These are phyloP conservation scores for Magallana ariakensis DNA, from an alignment of 1,140 invertebrate genomes.

Conservation along the genomic window DNA sequence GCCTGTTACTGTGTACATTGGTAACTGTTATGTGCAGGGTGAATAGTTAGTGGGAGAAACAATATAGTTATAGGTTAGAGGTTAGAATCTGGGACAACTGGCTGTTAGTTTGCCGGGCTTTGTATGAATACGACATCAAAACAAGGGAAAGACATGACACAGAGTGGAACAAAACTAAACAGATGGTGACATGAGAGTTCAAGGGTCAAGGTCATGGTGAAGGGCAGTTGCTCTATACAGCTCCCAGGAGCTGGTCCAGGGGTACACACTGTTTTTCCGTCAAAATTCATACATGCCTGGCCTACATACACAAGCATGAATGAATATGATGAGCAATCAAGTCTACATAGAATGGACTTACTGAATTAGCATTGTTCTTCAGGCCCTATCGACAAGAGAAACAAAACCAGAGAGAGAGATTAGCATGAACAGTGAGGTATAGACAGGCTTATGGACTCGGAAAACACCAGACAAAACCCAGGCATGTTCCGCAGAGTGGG, in stretches of 20 bases:
- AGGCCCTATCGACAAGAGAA: conserved; percentile 67
- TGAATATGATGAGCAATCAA: background rate
- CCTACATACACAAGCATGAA: conserved; percentile 16
- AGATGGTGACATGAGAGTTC: background rate
- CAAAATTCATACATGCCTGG: conserved; percentile 32
- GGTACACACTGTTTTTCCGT: conserved; percentile 13
- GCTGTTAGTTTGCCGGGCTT: background rate
- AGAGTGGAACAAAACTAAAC: background rate
- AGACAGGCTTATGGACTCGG: too few relatives aligned
- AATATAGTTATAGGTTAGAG: too few relatives aligned
- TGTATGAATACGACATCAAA: conserved; percentile 12
- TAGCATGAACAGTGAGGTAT: too few relatives aligned
- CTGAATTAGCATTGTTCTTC: conserved; percentile 64
- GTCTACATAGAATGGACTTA: conserved; percentile 55
- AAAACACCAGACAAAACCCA: too few relatives aligned
- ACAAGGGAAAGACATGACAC: background rate
- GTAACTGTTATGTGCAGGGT: too few relatives aligned
- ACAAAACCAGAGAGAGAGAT: conserved; percentile 30
- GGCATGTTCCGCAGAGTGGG: too few relatives aligned
- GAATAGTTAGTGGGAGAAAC: too few relatives aligned
- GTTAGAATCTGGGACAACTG: too few relatives aligned
- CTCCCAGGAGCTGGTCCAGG: background rate
- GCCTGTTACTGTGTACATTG: too few relatives aligned
- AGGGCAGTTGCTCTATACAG: background rate
- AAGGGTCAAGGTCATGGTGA: background rate